Evolutionary conservation across 2,888 invertebrate genomes (phyloP), one percentile per base, ranked within the genome.

Genomic region (Tinea semifulvella): DNA sequence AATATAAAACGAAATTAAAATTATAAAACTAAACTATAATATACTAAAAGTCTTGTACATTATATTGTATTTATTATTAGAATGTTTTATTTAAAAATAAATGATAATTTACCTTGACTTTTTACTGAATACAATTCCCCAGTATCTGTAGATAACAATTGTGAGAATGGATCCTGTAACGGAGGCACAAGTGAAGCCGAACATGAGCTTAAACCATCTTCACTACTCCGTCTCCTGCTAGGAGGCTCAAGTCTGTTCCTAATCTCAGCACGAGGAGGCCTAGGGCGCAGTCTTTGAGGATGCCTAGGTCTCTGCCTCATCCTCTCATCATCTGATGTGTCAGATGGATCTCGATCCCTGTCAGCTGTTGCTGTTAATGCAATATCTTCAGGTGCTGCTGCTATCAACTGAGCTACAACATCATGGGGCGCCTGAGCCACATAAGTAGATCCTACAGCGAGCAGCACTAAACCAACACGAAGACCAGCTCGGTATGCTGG

Each of bases 351-450:
- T 79, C 79, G 0, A 77, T 79, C 43, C 77, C 79, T 0, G 79
- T 79, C 0, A 77, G 79, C 1, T 75, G 95, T 94, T 42, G 96
- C 94, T 56, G 93, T 92, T 62, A 96, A 84, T 25, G 90, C 85
- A 45, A 96, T 88, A 19, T 91, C 84, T 2, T 93, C 94, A 16
- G 89, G 88, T 8, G 94, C 93, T 46, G 89, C 89, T 0, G 95
- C 96, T 49, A 98, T 95, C 44, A 96, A 77, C 50, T 91, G 85
- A 1, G 96, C 97, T 2, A 98, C 96, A 25, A 96, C 92, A 61
- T 96, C 96, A 63, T 98, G 98, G 0, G 93, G 90, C 47, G 92
- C 86, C 65, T 94, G 89, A n/a, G 94, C 91, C 7, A 98, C 96
- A 62, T 91, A 94, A 44, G 91, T 87, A 2, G 92, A 92, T 65